Base-by-base conservation (phyloP, 2,888 invertebrate genomes). In the Acanthosepion pharaonis region DNA sequence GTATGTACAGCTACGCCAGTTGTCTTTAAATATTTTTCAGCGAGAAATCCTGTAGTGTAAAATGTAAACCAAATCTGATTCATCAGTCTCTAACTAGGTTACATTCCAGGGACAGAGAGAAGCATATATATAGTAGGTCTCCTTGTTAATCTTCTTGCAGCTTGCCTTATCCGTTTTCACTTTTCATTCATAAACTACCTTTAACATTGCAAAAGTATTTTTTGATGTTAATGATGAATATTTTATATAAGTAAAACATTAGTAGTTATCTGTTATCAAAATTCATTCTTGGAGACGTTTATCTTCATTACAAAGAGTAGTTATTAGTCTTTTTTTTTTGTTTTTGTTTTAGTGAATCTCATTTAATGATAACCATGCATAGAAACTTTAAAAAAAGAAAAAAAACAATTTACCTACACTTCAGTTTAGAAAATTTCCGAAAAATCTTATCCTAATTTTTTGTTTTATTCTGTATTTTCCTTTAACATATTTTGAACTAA, bases 21-120 rank as follows among this genome's bases (percentile, higher is more conserved):
- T 78, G 33, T 33, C 78, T 42, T 78, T 78, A 78, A 78, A 78
- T 78, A 33, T 55, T 59, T 59, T 59, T 59, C 59, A 78, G 33
- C n/a, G 15, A n/a, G n/a, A n/a, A 78, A 78, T 78, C 78, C 78
- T 78, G 11, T 42, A 42, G 42, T 42, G 42, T 42, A 42, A 33
- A 42, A 42, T 42, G 42, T 33, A 59, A 59, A n/a, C 78, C 33
- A 78, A 78, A 78, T 78, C 78, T 78, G 78, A 78, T 78, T 78
- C 78, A 78, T 78, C 78, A 78, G n/a, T 78, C 78, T 78, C 78
- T 78, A 78, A 78, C 78, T 78, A 78, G 78, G 78, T 78, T 78
- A 78, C 78, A 78, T 78, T 78, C 78, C 78, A 78, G 78, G n/a
- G 78, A 78, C n/a, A 59, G 59, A 59, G 20, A 59, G 23, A 25